Evolutionary conservation across 2,888 invertebrate species (phyloP).

Genomic region (Dastarcus helophoroides): DNA sequence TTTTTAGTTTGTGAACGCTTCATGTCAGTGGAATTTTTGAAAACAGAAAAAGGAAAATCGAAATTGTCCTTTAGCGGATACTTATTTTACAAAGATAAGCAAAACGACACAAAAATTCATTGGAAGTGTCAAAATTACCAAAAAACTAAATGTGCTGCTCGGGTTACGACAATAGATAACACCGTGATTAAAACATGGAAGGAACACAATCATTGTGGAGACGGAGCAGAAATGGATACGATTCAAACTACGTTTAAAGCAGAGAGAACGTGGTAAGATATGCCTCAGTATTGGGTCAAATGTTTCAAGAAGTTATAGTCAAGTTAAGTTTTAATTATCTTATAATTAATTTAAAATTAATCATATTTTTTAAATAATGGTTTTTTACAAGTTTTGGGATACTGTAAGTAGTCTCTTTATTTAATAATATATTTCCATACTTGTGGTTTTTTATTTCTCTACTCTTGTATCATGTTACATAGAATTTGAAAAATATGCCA

Average conservation of each 20-base stretch:
- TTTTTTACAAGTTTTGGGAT: no score
- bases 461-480: not conserved
- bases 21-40: not conserved
- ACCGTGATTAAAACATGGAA: not conserved
- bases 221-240: not conserved
- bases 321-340: no score
- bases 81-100: conserved; percentile 1
- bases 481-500: conserved; percentile 1
- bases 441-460: conserved; percentile 1
- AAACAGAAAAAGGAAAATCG: conserved; percentile 3
- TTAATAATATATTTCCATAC: conserved; percentile 1
- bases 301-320: no score
- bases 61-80: not conserved
- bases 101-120: not conserved
- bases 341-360: no score
- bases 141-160: not conserved
- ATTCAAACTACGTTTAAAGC: no score
- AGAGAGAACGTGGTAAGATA: no score
- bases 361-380: no score
- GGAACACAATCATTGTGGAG: not conserved
- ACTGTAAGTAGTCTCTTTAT: no score
- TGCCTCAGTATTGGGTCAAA: no score
- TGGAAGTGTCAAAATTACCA: conserved; percentile 3
- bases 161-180: conserved; percentile 2
- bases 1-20: conserved; percentile 1